Conservation (phyloP, 2,888 invertebrate genomes). For the Busseola fusca region DNA sequence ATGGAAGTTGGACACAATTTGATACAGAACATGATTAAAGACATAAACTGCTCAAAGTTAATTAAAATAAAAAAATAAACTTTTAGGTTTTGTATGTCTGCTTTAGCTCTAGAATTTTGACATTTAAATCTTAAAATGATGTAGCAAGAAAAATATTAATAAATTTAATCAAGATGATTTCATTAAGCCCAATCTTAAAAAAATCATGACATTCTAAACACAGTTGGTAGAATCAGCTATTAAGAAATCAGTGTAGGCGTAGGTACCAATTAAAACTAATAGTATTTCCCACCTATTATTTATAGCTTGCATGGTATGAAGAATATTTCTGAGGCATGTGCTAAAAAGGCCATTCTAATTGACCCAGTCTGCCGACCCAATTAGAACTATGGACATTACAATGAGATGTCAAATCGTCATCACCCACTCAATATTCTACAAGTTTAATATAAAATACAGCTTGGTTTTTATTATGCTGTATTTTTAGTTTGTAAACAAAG, state of each 20-base stretch:
- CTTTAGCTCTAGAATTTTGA: not conserved
- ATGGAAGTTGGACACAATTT: conserved; percentile 4
- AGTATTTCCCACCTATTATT: conserved; percentile 20
- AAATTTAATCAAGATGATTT: not conserved
- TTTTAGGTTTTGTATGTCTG: not conserved
- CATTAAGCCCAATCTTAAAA: conserved; percentile 3
- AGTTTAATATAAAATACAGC: conserved; percentile 1
- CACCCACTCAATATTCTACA: conserved; percentile 43
- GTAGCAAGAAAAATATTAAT: not conserved
- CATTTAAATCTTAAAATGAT: not conserved
- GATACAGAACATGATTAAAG: not conserved
- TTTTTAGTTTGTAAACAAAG: not conserved
- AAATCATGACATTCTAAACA: not conserved
- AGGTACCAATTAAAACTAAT: conserved; percentile 21
- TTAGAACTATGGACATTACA: conserved; percentile 67
- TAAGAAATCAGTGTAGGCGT: conserved; percentile 32
- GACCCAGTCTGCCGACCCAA: conserved; percentile 81
- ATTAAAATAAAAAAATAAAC: too few relatives aligned
- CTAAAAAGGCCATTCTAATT: conserved; percentile 78
- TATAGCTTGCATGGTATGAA: conserved; percentile 29
- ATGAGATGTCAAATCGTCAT: conserved; percentile 61
- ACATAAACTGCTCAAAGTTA: not conserved
- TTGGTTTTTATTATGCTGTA: not conserved
- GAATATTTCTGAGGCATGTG: conserved; percentile 55
- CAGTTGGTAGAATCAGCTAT: conserved; percentile 20